phyloP scores from a whole-genome alignment of 2,888 invertebrate species.

The Tetrapedia diversipes region DNA sequence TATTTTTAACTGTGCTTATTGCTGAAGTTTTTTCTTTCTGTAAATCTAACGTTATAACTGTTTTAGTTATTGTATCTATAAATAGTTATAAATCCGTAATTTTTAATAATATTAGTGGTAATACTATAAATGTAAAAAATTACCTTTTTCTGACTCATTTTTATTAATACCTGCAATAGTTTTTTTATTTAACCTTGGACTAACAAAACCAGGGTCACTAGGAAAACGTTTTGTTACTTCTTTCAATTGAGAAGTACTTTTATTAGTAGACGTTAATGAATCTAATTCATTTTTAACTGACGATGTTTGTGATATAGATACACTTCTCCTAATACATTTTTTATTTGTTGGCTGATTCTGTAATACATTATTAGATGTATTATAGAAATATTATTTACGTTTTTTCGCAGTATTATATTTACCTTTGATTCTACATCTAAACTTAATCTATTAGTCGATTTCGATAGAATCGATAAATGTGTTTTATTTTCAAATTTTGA shows the following conservation, averaged over 20 bases:
- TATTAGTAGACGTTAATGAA: conserved; percentile 44
- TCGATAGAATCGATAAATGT: conserved; percentile 9
- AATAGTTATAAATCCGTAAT: conserved; percentile 8
- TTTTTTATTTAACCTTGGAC: conserved; percentile 50
- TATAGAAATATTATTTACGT: neutral
- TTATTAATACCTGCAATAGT: conserved; percentile 22
- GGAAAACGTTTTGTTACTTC: conserved; percentile 71
- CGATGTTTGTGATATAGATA: conserved; percentile 55
- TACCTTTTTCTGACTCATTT: conserved; percentile 40
- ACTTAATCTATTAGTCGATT: conserved; percentile 41
- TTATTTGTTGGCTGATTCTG: conserved; percentile 48
- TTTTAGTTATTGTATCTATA: conserved; percentile 10
- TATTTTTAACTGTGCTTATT: conserved; percentile 67
- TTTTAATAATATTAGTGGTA: neutral
- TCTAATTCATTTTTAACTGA: conserved; percentile 27
- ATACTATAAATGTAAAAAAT: neutral
- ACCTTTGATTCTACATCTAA: conserved; percentile 51
- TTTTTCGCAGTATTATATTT: conserved; percentile 5
- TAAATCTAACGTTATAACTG: conserved; percentile 19
- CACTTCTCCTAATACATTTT: conserved; percentile 63
- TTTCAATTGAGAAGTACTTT: conserved; percentile 55
- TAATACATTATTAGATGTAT: conserved; percentile 3
- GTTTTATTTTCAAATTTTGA: conserved; percentile 24
- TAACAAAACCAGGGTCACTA: conserved; percentile 67
- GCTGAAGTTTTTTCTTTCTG: conserved; percentile 55